A percentile compares a stretch with the other conserved stretches of the same genome.
Evolutionary conservation across 2,888 invertebrate genomes (phyloP).

Genomic region (Drosophila rubida): DNA sequence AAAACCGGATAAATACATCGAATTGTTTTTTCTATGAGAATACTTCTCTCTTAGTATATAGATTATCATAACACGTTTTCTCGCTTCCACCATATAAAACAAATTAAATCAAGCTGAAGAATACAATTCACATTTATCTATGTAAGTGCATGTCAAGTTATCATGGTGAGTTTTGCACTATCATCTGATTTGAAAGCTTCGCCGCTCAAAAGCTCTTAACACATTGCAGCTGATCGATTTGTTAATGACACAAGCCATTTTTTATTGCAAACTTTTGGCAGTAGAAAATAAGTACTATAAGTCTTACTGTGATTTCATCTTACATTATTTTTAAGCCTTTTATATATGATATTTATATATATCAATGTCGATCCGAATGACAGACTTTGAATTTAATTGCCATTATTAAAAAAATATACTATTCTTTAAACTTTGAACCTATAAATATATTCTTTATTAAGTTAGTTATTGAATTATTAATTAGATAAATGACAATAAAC

Average conservation of each 20-base stretch:
- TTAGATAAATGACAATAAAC: no score
- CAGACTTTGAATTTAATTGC: no score
- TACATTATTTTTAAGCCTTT: no score
- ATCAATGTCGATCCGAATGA: no score
- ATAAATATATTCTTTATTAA: no score
- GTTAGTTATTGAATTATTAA: no score
- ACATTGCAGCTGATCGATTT: slow-evolving; percentile 10
- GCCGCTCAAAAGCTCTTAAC: slow-evolving; percentile 7
- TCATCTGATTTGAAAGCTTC: slow-evolving; percentile 13
- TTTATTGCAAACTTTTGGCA: not conserved
- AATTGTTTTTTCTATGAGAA: not conserved
- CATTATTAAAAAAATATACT: no score
- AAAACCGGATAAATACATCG: slow-evolving; percentile 11
- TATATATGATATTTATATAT: no score
- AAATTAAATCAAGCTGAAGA: slow-evolving; percentile 6
- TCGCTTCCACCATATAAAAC: slow-evolving; percentile 12
- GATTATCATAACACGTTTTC: slow-evolving; percentile 41
- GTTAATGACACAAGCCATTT: not conserved
- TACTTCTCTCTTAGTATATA: slow-evolving; percentile 3
- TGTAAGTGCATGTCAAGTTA: slow-evolving; percentile 2
- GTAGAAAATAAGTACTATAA: no score
- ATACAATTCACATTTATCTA: not conserved
- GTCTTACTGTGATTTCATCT: no score
- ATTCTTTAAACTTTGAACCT: no score
- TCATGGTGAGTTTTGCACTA: slow-evolving; percentile 1